These are phyloP conservation scores for Rutilus rutilus DNA, from an alignment of 2,113 vertebrate genomes.

Conservation along the genomic window DNA sequence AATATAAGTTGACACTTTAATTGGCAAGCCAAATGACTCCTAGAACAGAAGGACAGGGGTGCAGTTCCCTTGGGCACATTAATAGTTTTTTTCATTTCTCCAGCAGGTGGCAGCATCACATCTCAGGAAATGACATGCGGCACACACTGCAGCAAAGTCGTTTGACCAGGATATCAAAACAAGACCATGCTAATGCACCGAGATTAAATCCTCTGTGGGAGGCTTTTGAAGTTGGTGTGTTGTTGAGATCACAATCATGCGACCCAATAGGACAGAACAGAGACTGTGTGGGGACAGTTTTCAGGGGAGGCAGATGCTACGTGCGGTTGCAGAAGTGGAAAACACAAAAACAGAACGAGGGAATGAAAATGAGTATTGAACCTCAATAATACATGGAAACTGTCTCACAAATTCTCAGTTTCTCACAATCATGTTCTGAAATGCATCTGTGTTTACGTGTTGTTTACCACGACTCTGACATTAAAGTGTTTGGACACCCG, in stretches of 20 bases:
- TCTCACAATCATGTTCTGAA: background rate
- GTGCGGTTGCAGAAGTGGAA: background rate
- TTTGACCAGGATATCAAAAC: conserved; percentile 74
- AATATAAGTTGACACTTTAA: background rate
- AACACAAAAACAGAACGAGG: conserved; percentile 55
- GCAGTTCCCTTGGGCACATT: background rate
- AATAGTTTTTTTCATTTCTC: background rate
- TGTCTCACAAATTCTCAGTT: background rate
- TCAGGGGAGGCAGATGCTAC: conserved; percentile 29
- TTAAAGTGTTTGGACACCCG: background rate
- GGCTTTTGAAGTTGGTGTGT: background rate
- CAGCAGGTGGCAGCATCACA: conserved; percentile 69
- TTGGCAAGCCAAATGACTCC: background rate
- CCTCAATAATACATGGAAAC: background rate
- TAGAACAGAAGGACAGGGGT: background rate
- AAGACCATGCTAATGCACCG: conserved; percentile 56
- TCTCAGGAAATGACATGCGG: conserved; percentile 34
- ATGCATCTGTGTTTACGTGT: background rate
- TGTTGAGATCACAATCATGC: background rate
- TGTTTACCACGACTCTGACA: background rate
- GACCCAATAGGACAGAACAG: background rate
- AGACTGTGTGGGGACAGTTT: background rate
- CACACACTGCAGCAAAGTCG: conserved; percentile 59
- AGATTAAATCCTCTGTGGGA: conserved; percentile 23
- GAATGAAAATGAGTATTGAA: conserved; percentile 15